These are phyloP conservation scores for Ophiothrix spiculata DNA, from an alignment of 35 echinoderm and acorn worm species.

Conservation along the genomic window DNA sequence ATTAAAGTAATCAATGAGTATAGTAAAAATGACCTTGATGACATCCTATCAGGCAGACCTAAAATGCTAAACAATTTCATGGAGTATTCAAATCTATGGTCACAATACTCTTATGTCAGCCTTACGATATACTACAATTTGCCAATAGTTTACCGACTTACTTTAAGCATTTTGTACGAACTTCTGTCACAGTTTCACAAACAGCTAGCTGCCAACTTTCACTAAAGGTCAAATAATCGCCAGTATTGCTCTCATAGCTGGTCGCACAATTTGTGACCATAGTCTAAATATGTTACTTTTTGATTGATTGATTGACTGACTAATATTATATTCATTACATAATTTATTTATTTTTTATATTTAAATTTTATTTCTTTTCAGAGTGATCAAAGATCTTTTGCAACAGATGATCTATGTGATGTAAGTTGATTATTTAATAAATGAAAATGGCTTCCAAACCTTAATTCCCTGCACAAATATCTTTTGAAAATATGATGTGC, in stretches of 20 bases:
- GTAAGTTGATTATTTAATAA: conserved; percentile 35
- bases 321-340: neutral
- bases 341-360: conserved; percentile 2
- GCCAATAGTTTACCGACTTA: too few relatives aligned
- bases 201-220: neutral
- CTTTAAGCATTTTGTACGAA: too few relatives aligned
- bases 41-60: too few relatives aligned
- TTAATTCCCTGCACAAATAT: neutral
- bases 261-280: neutral
- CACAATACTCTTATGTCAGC: too few relatives aligned
- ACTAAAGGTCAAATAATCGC: neutral
- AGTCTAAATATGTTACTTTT: neutral
- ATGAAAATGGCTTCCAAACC: neutral
- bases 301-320: neutral
- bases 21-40: too few relatives aligned
- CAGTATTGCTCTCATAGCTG: neutral
- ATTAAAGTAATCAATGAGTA: too few relatives aligned
- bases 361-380: conserved; percentile 35
- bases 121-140: too few relatives aligned
- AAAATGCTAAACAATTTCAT: too few relatives aligned
- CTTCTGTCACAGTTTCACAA: too few relatives aligned
- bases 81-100: too few relatives aligned
- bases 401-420: conserved; percentile 72
- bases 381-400: conserved; percentile 76
- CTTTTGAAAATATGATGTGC: neutral